Base-by-base conservation (phyloP, 2,113 vertebrate species). In the Oncorhynchus keta region DNA sequence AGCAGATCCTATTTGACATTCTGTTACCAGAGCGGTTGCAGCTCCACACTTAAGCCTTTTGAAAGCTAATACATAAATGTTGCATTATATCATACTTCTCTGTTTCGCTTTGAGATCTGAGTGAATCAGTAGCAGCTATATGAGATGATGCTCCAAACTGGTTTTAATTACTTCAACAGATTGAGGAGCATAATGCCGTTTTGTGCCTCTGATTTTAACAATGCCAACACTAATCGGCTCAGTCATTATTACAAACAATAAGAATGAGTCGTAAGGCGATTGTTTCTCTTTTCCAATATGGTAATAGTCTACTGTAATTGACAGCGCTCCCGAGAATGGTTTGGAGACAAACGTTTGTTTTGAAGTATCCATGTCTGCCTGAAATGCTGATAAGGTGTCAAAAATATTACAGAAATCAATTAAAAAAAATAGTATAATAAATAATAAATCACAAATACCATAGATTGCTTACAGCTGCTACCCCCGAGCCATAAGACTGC, bases 11-110 rank as follows among this genome's bases (percentile, higher is more conserved):
- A 88, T 91, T 91, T 92, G 91, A 91, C 90, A 91, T 92, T 91
- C 87, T 57, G 89, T 89, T 91, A 89, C 87, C 85, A 71, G 87
- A 89, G 88, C 89, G 88, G 88, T 90, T 90, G 88, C 86, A 62
- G 88, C 89, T 89, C 89, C 87, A 87, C 88, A 89, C 86, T 88
- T 89, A 90, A 92, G 91, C 90, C 91, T 90, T 87, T 91, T 90
- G 87, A 89, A 90, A 92, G 88, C 89, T 90, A 91, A 91, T 91
- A 91, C 89, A 92, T 91, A 90, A 92, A 91, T 90, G 90, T 88
- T 90, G 86, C 81, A 87, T 90, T 90, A 91, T 85, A 90, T 28
- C 26, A 13, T 26, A 26, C 51, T 77, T 73, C 51, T 30, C 14
- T 39, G 78, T 14, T 14, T 13, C 22, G 3, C 3, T 45, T 11